These are phyloP conservation scores for Erebia ligea DNA, from an alignment of 2,888 invertebrate species.

Conservation along the genomic window DNA sequence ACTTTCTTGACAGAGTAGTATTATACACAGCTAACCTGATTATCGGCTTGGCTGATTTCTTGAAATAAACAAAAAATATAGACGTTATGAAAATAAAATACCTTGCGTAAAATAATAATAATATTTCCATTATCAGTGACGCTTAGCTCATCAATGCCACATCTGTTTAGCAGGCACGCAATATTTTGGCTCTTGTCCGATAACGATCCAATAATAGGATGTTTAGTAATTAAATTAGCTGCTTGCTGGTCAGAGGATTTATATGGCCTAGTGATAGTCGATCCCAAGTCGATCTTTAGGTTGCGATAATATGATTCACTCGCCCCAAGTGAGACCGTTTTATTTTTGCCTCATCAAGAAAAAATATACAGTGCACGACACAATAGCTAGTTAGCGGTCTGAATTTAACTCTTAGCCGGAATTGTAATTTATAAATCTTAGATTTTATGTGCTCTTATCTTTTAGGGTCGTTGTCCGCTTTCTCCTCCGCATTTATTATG, in stretches of 20 bases:
- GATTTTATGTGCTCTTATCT: background rate
- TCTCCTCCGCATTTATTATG: slow-evolving; percentile 6
- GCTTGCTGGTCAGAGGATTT: slow-evolving; percentile 49
- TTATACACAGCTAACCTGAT: no score
- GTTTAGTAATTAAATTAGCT: slow-evolving; percentile 62
- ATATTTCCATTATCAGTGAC: background rate
- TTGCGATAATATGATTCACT: no score
- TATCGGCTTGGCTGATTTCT: no score
- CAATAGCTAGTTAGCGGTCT: background rate
- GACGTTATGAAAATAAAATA: background rate
- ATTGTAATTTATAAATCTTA: background rate
- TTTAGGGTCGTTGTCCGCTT: background rate
- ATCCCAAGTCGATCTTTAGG: no score
- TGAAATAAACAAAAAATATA: no score
- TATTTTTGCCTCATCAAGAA: no score
- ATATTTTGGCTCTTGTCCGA: slow-evolving; percentile 58
- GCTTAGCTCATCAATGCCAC: slow-evolving; percentile 49
- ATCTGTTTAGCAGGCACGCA: slow-evolving; percentile 58
- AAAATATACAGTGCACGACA: no score
- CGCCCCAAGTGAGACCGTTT: no score
- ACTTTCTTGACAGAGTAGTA: no score
- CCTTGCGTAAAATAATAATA: background rate
- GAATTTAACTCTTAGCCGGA: background rate
- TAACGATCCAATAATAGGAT: slow-evolving; percentile 67
- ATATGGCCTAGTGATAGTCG: no score